Evolutionary conservation across 2,888 invertebrate genomes (phyloP).

Genomic region (Thereva nobilitata): DNA sequence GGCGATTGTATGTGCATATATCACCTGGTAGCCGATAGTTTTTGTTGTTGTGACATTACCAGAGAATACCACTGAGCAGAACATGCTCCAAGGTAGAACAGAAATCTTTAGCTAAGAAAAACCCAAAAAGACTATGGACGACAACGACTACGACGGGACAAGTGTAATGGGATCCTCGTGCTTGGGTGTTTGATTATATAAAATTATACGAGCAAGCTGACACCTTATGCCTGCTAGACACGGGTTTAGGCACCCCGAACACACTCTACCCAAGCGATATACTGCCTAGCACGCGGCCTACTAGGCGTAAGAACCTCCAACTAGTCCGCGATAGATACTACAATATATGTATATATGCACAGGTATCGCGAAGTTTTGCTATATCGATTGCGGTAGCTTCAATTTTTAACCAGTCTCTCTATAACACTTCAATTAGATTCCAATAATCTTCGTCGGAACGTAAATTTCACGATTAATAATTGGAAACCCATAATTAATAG

Average conservation of each 20-base stretch:
- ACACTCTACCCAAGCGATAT: background rate
- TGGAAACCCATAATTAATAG: slow-evolving; percentile 22
- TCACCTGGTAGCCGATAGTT: background rate
- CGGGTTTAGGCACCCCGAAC: background rate
- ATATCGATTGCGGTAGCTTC: background rate
- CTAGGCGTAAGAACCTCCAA: background rate
- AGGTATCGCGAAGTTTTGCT: background rate
- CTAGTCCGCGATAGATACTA: background rate
- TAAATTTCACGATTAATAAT: slow-evolving; percentile 19
- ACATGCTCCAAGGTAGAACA: background rate
- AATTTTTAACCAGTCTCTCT: background rate
- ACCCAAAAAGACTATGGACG: no score
- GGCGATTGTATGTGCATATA: no score
- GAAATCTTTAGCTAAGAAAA: background rate
- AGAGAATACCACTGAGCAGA: background rate
- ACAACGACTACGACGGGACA: background rate
- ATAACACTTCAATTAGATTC: slow-evolving; percentile 5
- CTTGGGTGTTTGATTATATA: background rate
- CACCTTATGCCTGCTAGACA: background rate
- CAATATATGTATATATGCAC: background rate
- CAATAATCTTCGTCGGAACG: slow-evolving; percentile 2
- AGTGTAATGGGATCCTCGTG: slow-evolving; percentile 10
- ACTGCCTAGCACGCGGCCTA: background rate
- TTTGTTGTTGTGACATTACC: background rate
- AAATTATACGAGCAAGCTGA: background rate